phyloP scores from a whole-genome alignment of 2,888 invertebrate genomes.

The Pyrrhosoma nymphula region DNA sequence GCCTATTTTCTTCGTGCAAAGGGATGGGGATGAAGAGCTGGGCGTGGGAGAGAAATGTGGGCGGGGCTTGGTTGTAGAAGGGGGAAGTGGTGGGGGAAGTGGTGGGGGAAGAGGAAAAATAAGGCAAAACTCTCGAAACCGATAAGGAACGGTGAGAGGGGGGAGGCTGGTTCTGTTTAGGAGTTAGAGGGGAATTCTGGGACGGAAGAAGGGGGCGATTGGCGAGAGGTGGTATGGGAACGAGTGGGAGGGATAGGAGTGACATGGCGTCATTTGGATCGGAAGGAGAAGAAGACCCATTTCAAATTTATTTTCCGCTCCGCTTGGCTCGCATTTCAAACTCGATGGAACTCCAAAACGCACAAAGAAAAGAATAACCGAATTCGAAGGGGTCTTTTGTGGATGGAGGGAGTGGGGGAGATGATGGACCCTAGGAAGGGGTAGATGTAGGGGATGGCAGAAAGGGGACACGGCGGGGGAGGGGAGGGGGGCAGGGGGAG shows the following conservation, averaged over 20 bases:
- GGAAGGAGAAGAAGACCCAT: conserved; percentile 26
- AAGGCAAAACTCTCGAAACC: conserved; percentile 29
- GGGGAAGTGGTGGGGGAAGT: not conserved
- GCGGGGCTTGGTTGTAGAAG: not conserved
- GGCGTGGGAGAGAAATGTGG: not conserved
- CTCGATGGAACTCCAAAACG: conserved; percentile 32
- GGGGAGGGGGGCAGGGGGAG: too few species aligned
- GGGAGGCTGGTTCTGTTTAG: not conserved
- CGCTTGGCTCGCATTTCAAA: conserved; percentile 39
- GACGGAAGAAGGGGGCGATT: not conserved
- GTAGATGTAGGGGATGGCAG: too few species aligned
- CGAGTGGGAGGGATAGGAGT: not conserved
- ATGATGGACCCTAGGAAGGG: not conserved
- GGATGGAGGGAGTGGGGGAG: not conserved
- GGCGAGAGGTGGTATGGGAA: not conserved
- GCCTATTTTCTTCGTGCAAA: not conserved
- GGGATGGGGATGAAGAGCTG: not conserved
- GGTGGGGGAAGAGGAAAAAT: not conserved
- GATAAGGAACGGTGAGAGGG: conserved; percentile 1
- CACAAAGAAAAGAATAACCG: conserved; percentile 31
- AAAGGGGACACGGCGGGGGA: too few species aligned
- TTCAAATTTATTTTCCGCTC: conserved; percentile 39
- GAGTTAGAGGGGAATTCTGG: not conserved
- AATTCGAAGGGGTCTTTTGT: not conserved
- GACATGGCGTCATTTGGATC: conserved; percentile 34